Evolutionary conservation across 2,888 invertebrate species (phyloP), one percentile per base, ranked within the genome.

Genomic region (Eupithecia exiguata): DNA sequence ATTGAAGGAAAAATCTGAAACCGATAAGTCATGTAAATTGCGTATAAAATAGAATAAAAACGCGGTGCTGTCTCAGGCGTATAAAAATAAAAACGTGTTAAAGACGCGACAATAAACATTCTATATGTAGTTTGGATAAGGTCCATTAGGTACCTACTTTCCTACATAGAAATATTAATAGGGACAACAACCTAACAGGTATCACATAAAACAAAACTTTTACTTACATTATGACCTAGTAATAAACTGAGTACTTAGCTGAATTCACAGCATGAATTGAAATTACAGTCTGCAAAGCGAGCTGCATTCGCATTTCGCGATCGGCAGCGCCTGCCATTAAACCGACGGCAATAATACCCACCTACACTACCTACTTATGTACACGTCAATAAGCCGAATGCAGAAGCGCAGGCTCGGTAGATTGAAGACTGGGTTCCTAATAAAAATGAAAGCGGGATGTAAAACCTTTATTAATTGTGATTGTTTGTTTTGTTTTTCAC

Each of bases 241-340:
- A 61, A 10, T 53, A 62, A 16, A 62, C 30, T 62, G 30, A 30
- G 30, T 30, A 30, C 61, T 6, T 35, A 30, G 30, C 18, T 62
- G 35, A 65, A 36, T n/a, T 65, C 36, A 36, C 18, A 63, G 7
- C 63, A n/a, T 36, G n/a, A 43, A 66, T 40, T 67, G 35, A 72
- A 75, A 75, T 70, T 72, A 63, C 53, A 69, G 74, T 62, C 70
- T 75, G 75, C 72, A 70, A 68, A 70, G 65, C 70, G 53, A 75
- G 21, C 69, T 65, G 62, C 66, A 65, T 36, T 36, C 36, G 66
- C 66, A 66, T 38, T 70, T 25, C 9, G 21, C 61, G 58, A 75
- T 69, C 30, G 53, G 21, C 38, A 66, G 70, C 63, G 62, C 71
- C 69, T 63, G 72, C 46, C 69, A 76, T 72, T 66, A 66, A 62